phyloP scores from a whole-genome alignment of 1,140 invertebrate genomes.

The Zaprionus ghesquierei region DNA sequence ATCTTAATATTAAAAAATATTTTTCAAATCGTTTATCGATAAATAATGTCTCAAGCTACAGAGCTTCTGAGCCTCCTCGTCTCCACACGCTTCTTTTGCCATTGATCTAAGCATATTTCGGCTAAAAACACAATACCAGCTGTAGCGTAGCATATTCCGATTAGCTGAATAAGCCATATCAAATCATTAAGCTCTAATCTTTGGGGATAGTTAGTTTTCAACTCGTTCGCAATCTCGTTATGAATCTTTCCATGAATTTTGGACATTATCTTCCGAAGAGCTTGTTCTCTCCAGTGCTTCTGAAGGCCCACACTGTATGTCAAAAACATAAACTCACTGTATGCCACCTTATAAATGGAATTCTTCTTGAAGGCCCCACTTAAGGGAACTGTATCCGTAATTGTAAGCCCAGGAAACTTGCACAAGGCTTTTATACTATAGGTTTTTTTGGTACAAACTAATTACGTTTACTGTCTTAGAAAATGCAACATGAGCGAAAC shows the following conservation, averaged over 20 bases:
- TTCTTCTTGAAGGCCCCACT: neutral
- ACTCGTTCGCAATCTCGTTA: neutral
- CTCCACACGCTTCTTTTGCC: neutral
- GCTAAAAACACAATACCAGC: neutral
- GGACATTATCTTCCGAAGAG: neutral
- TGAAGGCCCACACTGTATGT: neutral
- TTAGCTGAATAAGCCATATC: constrained; percentile 4
- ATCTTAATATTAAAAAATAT: too few species aligned
- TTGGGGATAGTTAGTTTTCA: neutral
- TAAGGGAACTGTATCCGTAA: neutral
- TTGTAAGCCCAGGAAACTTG: neutral
- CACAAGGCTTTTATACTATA: neutral
- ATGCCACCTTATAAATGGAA: neutral
- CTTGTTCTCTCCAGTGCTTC: neutral
- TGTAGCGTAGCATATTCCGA: neutral
- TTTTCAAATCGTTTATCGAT: neutral
- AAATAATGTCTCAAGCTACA: too few species aligned
- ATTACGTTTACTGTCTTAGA: neutral
- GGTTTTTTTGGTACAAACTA: neutral
- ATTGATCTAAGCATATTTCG: neutral
- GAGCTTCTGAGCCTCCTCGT: neutral
- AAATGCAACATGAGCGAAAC: neutral
- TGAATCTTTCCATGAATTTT: neutral
- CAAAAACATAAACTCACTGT: neutral
- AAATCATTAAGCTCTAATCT: neutral